A percentile compares a stretch with the other conserved stretches of the same genome.
phyloP scores from a whole-genome alignment of 2,888 invertebrate species.

The Chironomus riparius region DNA sequence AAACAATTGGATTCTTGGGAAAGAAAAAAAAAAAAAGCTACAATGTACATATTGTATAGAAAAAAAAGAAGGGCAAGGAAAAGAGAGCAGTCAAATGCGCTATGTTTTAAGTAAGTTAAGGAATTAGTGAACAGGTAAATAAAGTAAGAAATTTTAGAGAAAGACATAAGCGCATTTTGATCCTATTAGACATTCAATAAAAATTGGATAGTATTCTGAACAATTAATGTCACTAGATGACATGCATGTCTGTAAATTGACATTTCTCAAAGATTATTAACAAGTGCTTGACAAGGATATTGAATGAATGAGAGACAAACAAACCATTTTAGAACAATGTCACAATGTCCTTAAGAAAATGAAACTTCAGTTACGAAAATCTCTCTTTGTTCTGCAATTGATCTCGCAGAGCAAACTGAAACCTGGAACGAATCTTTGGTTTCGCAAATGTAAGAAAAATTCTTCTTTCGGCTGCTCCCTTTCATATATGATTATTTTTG shows the following conservation, averaged over 20 bases:
- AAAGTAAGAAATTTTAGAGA: background rate
- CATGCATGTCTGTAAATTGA: no score
- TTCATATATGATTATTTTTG: no score
- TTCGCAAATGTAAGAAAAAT: background rate
- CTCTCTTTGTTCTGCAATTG: slow-evolving; percentile 1
- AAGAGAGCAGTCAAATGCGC: background rate
- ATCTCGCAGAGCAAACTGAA: background rate
- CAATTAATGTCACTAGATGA: no score
- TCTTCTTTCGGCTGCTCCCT: background rate
- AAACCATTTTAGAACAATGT: no score
- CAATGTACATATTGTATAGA: background rate
- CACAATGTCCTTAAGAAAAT: no score
- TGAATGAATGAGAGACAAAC: no score
- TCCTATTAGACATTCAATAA: no score
- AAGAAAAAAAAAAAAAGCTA: background rate
- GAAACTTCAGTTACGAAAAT: background rate
- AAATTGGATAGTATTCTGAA: no score
- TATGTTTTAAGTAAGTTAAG: background rate
- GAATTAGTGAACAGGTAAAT: background rate
- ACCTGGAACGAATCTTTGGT: background rate
- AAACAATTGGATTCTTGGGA: slow-evolving; percentile 20
- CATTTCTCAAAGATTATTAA: background rate
- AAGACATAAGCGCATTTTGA: no score
- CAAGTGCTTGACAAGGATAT: background rate
- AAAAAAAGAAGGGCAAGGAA: background rate